Conservation (phyloP, 2,113 vertebrate genomes). For the Menura novaehollandiae region DNA sequence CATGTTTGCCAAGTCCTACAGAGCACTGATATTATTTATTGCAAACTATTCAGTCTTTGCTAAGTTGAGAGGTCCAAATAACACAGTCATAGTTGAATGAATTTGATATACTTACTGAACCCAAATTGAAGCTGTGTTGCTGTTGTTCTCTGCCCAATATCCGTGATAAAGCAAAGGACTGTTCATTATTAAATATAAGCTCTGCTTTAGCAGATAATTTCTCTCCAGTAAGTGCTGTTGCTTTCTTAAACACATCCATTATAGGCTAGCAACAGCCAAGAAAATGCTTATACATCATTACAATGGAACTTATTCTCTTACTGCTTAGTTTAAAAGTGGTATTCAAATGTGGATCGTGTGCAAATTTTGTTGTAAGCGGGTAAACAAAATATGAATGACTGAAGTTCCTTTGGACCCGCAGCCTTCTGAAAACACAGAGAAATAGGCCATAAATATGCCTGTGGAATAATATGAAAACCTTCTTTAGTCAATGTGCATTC, state of each 20-base stretch:
- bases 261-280: neutral
- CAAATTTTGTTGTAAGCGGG: neutral
- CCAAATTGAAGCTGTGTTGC: neutral
- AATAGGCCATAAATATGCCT: neutral
- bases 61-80: neutral
- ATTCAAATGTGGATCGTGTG: neutral
- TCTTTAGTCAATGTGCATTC: slow-evolving; percentile 18
- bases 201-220: neutral
- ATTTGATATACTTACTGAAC: neutral
- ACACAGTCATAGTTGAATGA: neutral
- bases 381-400: neutral
- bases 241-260: neutral
- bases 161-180: neutral
- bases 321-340: neutral
- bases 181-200: neutral
- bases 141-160: neutral
- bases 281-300: neutral
- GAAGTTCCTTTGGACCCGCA: neutral
- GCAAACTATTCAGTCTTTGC: neutral
- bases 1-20: neutral
- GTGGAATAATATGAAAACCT: neutral
- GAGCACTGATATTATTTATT: neutral
- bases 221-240: neutral
- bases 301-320: neutral
- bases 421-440: neutral